A percentile compares a stretch with the other conserved stretches of the same genome.
phyloP scores from a whole-genome alignment of 23 tunicate species.

The Oikopleura albicans region DNA sequence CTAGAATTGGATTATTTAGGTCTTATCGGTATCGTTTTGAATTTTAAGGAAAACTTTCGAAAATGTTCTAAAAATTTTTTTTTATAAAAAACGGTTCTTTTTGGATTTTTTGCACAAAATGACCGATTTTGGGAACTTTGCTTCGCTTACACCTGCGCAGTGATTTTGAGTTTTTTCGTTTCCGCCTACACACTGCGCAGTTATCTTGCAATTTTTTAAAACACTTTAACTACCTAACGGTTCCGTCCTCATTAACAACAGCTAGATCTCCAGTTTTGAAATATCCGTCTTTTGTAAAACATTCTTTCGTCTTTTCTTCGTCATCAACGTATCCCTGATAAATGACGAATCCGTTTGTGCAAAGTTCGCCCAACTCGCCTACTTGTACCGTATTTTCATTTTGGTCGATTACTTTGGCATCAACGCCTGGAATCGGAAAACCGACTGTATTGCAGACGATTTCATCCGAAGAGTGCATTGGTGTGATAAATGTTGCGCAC shows the following conservation, averaged over 20 bases:
- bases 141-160: too few species aligned
- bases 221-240: not conserved
- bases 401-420: slow-evolving; percentile 1
- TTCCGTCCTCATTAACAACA: not conserved
- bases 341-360: not conserved
- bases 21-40: too few species aligned
- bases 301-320: not conserved
- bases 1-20: not conserved
- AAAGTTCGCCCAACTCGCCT: not conserved
- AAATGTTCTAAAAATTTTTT: not conserved
- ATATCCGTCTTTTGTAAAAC: not conserved
- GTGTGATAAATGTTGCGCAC: slow-evolving; percentile 10
- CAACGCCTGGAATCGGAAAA: slow-evolving; percentile 12
- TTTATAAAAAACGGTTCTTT: not conserved
- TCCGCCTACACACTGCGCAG: too few species aligned
- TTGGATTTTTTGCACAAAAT: too few species aligned
- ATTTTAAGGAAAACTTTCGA: not conserved
- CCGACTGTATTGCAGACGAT: not conserved
- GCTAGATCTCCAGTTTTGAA: slow-evolving; percentile 10
- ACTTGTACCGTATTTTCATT: not conserved
- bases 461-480: not conserved
- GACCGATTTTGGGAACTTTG: too few species aligned
- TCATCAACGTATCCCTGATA: not conserved
- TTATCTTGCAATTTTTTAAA: not conserved
- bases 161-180: too few species aligned